Evolutionary conservation across 2,113 vertebrate species (phyloP).

Genomic region (Heterotis niloticus): DNA sequence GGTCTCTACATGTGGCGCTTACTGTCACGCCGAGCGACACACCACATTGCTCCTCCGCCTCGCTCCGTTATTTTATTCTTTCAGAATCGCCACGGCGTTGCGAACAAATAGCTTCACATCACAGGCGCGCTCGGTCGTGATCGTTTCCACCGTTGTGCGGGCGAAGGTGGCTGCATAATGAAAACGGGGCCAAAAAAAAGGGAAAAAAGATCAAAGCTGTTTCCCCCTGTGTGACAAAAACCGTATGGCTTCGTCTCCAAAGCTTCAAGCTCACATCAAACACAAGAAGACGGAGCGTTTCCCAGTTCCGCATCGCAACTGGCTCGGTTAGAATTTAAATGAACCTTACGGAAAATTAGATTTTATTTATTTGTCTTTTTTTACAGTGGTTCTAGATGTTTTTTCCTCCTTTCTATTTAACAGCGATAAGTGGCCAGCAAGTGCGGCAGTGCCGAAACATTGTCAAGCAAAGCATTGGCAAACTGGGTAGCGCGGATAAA

Average conservation of each 20-base stretch:
- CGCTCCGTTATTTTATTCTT: not conserved
- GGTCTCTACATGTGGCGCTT: conserved; percentile 3
- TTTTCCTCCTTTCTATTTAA: not conserved
- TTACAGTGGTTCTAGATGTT: too few species aligned
- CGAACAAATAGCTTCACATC: not conserved
- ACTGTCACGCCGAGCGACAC: conserved; percentile 3
- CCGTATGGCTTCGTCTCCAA: not conserved
- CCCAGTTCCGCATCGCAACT: too few species aligned
- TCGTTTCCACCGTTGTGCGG: not conserved
- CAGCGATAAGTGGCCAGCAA: not conserved
- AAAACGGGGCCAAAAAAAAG: conserved; percentile 4
- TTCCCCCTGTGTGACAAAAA: too few species aligned
- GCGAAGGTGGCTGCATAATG: not conserved
- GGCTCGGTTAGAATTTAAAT: too few species aligned
- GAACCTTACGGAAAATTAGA: too few species aligned
- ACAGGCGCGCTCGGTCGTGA: not conserved
- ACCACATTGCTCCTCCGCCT: not conserved
- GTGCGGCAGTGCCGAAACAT: not conserved
- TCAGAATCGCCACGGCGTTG: not conserved
- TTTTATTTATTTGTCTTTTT: too few species aligned
- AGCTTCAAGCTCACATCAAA: not conserved
- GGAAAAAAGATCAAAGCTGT: too few species aligned
- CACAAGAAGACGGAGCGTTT: too few species aligned
- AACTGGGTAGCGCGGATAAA: not conserved
- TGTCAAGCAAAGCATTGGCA: not conserved